Percentiles rank a stretch among this genome's conserved stretches.
phyloP scores from a whole-genome alignment of 1,140 invertebrate genomes.

The Drosophila pruinosa region DNA sequence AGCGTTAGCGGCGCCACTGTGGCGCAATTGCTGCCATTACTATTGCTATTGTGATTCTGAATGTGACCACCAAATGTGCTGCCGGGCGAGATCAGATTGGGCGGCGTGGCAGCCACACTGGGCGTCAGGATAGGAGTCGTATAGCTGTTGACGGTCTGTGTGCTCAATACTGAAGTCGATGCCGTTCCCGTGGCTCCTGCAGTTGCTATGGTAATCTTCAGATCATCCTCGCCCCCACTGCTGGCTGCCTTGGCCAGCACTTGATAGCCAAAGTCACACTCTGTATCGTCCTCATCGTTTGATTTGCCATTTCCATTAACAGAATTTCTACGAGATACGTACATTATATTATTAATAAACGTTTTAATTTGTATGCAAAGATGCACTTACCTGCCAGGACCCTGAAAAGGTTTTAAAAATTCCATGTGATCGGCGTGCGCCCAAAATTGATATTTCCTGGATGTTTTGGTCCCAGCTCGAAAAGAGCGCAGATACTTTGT shows the following conservation, averaged over 20 bases:
- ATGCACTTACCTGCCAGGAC: constrained; percentile 66
- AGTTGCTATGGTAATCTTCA: constrained; percentile 67
- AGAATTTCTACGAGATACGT: constrained; percentile 42
- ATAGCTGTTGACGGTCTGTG: constrained; percentile 56
- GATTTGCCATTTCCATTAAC: constrained; percentile 67
- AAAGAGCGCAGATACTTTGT: constrained; percentile 81
- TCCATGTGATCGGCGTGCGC: constrained; percentile 82
- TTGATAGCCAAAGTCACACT: constrained; percentile 79
- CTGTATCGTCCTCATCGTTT: constrained; percentile 77
- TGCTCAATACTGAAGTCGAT: constrained; percentile 40
- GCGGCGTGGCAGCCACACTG: constrained; percentile 49
- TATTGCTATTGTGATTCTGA: constrained; percentile 48
- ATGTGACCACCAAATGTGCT: constrained; percentile 35
- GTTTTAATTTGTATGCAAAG: background rate
- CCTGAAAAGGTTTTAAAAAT: constrained; percentile 78
- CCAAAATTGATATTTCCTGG: constrained; percentile 82
- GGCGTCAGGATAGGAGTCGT: constrained; percentile 55
- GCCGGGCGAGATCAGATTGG: constrained; percentile 59
- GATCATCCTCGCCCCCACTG: constrained; percentile 62
- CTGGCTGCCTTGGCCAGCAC: constrained; percentile 72
- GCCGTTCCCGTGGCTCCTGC: constrained; percentile 23
- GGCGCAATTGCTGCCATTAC: constrained; percentile 63
- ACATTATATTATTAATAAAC: background rate
- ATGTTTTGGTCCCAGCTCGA: constrained; percentile 80
- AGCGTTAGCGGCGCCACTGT: constrained; percentile 60